A percentile compares a stretch with the other conserved stretches of the same genome.
These are phyloP conservation scores for Chlamydotis undulata DNA, from an alignment of 2,113 vertebrate genomes.

Conservation along the genomic window DNA sequence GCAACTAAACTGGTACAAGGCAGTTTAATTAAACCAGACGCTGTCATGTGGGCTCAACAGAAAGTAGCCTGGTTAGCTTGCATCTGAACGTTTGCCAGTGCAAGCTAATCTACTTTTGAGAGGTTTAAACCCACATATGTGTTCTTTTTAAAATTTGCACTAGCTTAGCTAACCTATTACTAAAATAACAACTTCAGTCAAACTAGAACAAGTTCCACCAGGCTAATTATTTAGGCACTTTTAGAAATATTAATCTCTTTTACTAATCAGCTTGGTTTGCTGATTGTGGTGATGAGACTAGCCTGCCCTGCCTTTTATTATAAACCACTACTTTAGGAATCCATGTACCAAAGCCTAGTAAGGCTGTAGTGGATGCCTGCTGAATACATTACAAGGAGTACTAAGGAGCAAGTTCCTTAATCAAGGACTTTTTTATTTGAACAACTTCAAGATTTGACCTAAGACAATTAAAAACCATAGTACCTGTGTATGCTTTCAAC, in stretches of 20 bases:
- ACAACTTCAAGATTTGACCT: neutral
- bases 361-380: neutral
- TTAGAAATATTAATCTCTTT: slow-evolving; percentile 36
- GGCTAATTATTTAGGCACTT: slow-evolving; percentile 21
- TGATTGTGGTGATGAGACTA: slow-evolving; percentile 6
- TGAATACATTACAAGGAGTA: neutral
- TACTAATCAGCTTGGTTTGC: slow-evolving; percentile 25
- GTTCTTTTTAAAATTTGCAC: neutral
- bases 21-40: slow-evolving; percentile 16
- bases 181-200: slow-evolving; percentile 16
- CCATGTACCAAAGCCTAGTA: neutral
- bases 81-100: neutral
- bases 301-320: neutral
- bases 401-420: neutral
- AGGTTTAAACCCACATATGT: neutral
- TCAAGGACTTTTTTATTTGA: neutral
- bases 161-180: neutral
- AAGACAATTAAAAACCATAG: neutral
- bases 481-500: neutral
- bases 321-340: neutral
- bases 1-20: neutral
- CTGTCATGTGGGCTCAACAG: neutral
- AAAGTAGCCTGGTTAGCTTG: neutral
- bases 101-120: slow-evolving; percentile 23
- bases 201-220: slow-evolving; percentile 4